Percentiles rank a stretch among this genome's conserved stretches.
Evolutionary conservation across 1,140 invertebrate species (phyloP).

Genomic region (Contarinia nasturtii): DNA sequence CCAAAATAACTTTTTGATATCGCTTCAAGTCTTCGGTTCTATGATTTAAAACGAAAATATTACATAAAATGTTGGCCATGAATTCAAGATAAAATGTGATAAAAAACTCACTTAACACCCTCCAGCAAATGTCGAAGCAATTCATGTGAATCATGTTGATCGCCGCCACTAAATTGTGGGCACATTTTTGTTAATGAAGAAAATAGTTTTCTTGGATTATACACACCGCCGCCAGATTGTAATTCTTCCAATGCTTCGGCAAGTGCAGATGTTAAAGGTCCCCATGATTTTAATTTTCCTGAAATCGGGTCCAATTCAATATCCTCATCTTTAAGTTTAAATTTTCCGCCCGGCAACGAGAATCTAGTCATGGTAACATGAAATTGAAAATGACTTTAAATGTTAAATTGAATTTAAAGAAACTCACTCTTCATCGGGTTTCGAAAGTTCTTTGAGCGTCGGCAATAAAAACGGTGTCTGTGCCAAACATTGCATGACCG

Average conservation of each 20-base stretch:
- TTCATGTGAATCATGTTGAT: slow-evolving; percentile 95
- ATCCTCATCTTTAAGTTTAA: slow-evolving; percentile 27
- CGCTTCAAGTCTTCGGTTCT: slow-evolving; percentile 47
- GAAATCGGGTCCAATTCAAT: slow-evolving; percentile 37
- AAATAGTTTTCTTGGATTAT: slow-evolving; percentile 53
- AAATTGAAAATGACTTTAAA: too few species aligned
- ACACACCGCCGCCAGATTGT: slow-evolving; percentile 37
- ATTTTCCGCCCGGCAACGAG: slow-evolving; percentile 43
- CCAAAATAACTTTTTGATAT: slow-evolving; percentile 56
- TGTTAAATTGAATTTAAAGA: neutral
- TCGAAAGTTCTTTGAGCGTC: slow-evolving; percentile 46
- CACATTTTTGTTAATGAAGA: slow-evolving; percentile 53
- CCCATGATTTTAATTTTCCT: slow-evolving; percentile 48
- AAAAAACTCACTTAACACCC: slow-evolving; percentile 37
- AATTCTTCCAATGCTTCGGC: slow-evolving; percentile 49
- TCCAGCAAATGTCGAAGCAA: slow-evolving; percentile 76
- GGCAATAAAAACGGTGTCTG: slow-evolving; percentile 66
- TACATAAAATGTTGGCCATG: too few species aligned
- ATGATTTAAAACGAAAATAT: too few species aligned
- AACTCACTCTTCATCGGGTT: slow-evolving; percentile 36
- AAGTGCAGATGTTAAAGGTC: slow-evolving; percentile 43
- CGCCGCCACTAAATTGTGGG: slow-evolving; percentile 75
- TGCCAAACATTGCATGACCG: slow-evolving; percentile 77
- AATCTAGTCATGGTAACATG: slow-evolving; percentile 34
- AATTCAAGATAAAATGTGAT: neutral